These are phyloP conservation scores for Cyphomyrus plagiostoma DNA, from an alignment of 2,113 vertebrate species.

Conservation along the genomic window DNA sequence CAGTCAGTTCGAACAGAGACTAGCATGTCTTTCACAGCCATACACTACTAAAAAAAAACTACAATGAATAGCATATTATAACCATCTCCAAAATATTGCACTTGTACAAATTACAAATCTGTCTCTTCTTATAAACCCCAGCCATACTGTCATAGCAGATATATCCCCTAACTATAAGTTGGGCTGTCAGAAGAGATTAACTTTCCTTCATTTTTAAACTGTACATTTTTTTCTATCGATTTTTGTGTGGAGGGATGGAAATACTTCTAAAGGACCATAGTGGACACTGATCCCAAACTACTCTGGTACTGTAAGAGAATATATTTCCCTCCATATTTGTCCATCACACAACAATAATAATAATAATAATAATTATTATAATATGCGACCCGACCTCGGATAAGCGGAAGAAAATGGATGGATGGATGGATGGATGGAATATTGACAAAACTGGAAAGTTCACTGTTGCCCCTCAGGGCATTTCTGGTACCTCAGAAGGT, in stretches of 20 bases:
- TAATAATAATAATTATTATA: slow-evolving; percentile 17
- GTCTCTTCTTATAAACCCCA: not conserved
- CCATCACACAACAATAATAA: slow-evolving; percentile 20
- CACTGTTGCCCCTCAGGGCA: not conserved
- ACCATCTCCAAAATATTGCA: not conserved
- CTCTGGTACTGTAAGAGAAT: slow-evolving; percentile 27
- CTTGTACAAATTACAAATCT: not conserved
- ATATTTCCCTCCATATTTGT: slow-evolving; percentile 33
- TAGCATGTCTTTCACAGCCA: not conserved
- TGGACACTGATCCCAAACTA: not conserved
- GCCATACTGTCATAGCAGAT: not conserved
- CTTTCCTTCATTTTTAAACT: not conserved
- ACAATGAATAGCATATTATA: not conserved
- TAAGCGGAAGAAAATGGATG: too few relatives aligned
- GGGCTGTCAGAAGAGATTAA: not conserved
- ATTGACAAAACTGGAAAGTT: slow-evolving; percentile 30
- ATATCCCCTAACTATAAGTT: slow-evolving; percentile 13
- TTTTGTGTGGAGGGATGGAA: not conserved
- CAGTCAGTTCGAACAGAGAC: not conserved
- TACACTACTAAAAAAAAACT: not conserved
- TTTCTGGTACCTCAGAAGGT: not conserved
- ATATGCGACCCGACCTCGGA: too few relatives aligned
- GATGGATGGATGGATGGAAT: not conserved
- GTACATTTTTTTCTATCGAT: slow-evolving; percentile 17
- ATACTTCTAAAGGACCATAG: not conserved